Evolutionary conservation across 1,140 invertebrate species (phyloP), one percentile per base, ranked within the genome.

Genomic region (Drosophila truncata): DNA sequence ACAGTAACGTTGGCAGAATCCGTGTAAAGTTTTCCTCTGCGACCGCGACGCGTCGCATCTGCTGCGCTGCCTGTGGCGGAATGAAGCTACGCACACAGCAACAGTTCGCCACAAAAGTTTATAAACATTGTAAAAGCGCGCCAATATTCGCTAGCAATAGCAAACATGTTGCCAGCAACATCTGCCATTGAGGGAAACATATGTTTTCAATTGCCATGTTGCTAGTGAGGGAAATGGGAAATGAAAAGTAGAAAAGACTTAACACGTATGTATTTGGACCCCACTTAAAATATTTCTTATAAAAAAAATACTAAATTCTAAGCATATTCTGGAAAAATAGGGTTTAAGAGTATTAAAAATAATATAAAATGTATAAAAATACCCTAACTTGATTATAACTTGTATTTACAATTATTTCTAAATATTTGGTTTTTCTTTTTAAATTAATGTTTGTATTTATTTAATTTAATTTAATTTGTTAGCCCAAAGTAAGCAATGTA

Each of bases 1-100:
- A 18, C 41, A 29, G 23, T 25, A 18, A 18, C 25, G 23, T 25
- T 39, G 35, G 29, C 47, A 39, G 8, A 44, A 61, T 8, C 31
- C 27, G 33, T 25, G 10, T 16, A 8, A 47, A 29, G 31, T 37
- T 66, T 37, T 37, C 18, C 41, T 66, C 50, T 58, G 42, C 44
- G 20, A 18, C 23, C 41, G 63, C 39, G 18, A 55, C 70, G 67
- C 63, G 67, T 67, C 67, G 64, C 64, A 37, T 31, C 62, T 66
- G 61, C 62, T 69, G 65, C 44, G 65, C 63, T 70, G 67, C 39
- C 31, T 33, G 42, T 47, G 49, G 23, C 20, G 44, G 64, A 71
- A 59, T 60, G 52, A 72, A 59, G 27, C 42, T 11, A 7, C 46
- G 33, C n/a, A 44, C 58, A 33, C 44, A 33, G 58, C 58, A 50